A percentile compares a stretch with the other conserved stretches of the same genome.
These are phyloP conservation scores for Hycleus cichorii DNA, from an alignment of 1,140 invertebrate species.

Conservation along the genomic window DNA sequence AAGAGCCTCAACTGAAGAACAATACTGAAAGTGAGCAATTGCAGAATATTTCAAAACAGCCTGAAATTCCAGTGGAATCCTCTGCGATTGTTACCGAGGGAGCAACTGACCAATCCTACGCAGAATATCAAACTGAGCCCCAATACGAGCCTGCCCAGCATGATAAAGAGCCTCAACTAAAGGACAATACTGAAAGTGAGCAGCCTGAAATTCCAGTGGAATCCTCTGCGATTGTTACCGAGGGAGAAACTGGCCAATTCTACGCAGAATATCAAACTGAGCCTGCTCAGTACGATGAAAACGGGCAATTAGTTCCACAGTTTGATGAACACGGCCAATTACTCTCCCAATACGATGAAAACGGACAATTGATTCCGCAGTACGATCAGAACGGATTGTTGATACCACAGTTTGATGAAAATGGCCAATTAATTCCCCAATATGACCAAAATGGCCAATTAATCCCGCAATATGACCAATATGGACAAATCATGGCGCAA, in stretches of 20 bases:
- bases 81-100: neutral
- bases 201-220: constrained; percentile 3
- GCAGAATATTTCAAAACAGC: too few species aligned
- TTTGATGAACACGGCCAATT: constrained; percentile 25
- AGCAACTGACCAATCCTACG: constrained; percentile 2
- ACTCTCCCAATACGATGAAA: constrained; percentile 25
- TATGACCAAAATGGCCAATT: constrained; percentile 20
- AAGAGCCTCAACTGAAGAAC: neutral
- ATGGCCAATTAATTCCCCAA: constrained; percentile 5
- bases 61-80: constrained; percentile 1
- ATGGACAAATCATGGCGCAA: constrained; percentile 4
- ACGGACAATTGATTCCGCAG: constrained; percentile 20
- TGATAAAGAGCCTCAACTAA: neutral
- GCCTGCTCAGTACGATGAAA: constrained; percentile 6
- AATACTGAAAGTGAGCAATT: constrained; percentile 1
- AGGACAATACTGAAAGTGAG: neutral
- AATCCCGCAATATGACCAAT: constrained; percentile 5
- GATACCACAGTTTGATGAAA: constrained; percentile 8
- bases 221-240: neutral
- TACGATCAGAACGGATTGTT: constrained; percentile 29
- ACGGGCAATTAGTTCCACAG: constrained; percentile 15
- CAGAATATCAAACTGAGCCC: neutral
- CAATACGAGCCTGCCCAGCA: neutral
- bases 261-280: neutral
- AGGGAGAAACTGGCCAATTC: constrained; percentile 1